A percentile compares a stretch with the other conserved stretches of the same genome.
Conservation (phyloP, 2,888 invertebrate species). For the Apamea monoglypha region DNA sequence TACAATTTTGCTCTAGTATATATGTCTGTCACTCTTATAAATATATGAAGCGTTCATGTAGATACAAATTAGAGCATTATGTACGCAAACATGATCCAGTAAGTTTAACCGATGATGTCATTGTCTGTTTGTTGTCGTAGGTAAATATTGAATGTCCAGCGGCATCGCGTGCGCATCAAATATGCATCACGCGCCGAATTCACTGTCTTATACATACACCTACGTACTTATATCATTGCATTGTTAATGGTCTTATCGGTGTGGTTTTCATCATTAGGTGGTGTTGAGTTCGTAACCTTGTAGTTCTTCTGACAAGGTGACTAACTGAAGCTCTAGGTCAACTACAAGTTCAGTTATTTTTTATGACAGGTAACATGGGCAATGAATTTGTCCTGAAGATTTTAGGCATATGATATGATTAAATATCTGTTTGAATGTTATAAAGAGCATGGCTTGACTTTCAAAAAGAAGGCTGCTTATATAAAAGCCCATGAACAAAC, state of each 20-base stretch:
- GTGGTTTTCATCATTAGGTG: neutral
- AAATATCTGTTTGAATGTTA: neutral
- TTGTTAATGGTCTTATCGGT: neutral
- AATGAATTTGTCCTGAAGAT: neutral
- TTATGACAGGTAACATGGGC: slow-evolving; percentile 19
- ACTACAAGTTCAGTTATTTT: slow-evolving; percentile 26
- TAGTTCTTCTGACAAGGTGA: slow-evolving; percentile 33
- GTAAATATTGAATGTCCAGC: slow-evolving; percentile 65
- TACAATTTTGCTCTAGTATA: slow-evolving; percentile 31
- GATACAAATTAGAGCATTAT: slow-evolving; percentile 48
- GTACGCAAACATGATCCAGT: slow-evolving; percentile 58
- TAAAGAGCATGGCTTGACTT: neutral
- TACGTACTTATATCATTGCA: slow-evolving; percentile 14
- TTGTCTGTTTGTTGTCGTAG: slow-evolving; percentile 64
- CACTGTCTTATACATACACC: slow-evolving; percentile 7
- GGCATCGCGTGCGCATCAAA: slow-evolving; percentile 55
- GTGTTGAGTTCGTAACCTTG: slow-evolving; percentile 18
- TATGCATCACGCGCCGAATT: slow-evolving; percentile 55
- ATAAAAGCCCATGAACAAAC: neutral
- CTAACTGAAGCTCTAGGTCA: slow-evolving; percentile 10
- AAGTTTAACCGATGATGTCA: slow-evolving; percentile 68
- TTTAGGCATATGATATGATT: neutral
- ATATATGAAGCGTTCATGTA: slow-evolving; percentile 37
- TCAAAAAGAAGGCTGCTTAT: neutral
- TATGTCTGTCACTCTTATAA: slow-evolving; percentile 31